Evolutionary conservation across 2,888 invertebrate genomes (phyloP).

Genomic region (Lapara coniferarum): DNA sequence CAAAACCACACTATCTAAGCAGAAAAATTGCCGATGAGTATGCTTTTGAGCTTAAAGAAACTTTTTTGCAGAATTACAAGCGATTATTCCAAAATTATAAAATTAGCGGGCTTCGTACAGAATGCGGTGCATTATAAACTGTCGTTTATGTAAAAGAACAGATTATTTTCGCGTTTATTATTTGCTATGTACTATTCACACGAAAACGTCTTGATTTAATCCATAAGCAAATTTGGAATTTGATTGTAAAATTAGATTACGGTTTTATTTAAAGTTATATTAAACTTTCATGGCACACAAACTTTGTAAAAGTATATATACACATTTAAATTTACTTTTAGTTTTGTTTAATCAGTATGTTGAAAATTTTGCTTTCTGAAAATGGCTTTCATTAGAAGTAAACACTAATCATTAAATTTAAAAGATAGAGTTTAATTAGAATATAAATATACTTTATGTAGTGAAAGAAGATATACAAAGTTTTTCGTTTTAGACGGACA

Average conservation of each 20-base stretch:
- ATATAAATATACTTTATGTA: neutral
- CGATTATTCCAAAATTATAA: conserved; percentile 77
- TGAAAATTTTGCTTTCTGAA: neutral
- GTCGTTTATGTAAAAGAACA: conserved; percentile 25
- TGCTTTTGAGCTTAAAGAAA: conserved; percentile 76
- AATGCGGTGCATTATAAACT: conserved; percentile 76
- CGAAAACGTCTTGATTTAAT: neutral
- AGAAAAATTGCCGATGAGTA: conserved; percentile 71
- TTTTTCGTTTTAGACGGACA: neutral
- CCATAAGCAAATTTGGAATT: conserved; percentile 1
- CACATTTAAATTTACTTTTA: neutral
- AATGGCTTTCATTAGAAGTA: too few species aligned
- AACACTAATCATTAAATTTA: too few species aligned
- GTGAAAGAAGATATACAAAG: neutral
- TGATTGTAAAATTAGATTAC: neutral
- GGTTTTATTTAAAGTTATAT: neutral
- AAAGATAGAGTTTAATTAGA: too few species aligned
- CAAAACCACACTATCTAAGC: conserved; percentile 80
- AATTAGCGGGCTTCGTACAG: conserved; percentile 78
- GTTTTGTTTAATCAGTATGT: neutral
- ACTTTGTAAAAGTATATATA: neutral
- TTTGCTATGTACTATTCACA: neutral
- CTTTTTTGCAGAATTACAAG: conserved; percentile 78
- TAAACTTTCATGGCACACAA: neutral
- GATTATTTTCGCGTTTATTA: neutral